Evolutionary conservation across 2,113 vertebrate species (phyloP).

Genomic region (Argyrosomus japonicus): DNA sequence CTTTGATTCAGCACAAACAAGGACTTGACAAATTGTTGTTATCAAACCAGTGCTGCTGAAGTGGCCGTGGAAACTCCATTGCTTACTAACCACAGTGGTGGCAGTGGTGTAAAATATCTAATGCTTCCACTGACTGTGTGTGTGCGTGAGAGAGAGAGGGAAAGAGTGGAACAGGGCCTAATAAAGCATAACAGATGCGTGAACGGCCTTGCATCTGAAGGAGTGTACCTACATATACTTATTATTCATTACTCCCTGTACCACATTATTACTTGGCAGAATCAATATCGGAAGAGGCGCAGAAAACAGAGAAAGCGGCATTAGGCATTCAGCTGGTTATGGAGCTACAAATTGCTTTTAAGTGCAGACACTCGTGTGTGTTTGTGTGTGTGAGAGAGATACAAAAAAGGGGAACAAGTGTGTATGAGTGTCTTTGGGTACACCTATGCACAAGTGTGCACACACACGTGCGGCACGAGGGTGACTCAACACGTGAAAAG

Average conservation of each 20-base stretch:
- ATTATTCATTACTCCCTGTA: constrained; percentile 79
- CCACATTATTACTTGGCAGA: constrained; percentile 79
- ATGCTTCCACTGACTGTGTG: constrained; percentile 53
- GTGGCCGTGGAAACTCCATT: constrained; percentile 32
- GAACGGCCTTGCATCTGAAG: constrained; percentile 60
- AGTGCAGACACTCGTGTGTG: constrained; percentile 45
- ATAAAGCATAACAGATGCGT: constrained; percentile 73
- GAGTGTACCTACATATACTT: constrained; percentile 75
- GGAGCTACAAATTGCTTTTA: constrained; percentile 74
- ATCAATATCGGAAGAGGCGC: constrained; percentile 73
- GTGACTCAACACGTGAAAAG: constrained; percentile 38
- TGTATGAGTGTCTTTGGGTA: constrained; percentile 17
- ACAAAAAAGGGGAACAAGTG: constrained; percentile 32
- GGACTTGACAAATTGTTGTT: constrained; percentile 70
- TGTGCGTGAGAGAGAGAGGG: background rate
- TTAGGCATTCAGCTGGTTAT: constrained; percentile 72
- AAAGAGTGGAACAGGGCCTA: constrained; percentile 51
- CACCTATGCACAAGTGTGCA: constrained; percentile 30
- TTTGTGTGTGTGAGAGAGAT: constrained; percentile 5
- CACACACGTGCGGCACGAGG: constrained; percentile 27
- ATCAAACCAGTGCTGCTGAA: constrained; percentile 49
- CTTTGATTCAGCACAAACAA: constrained; percentile 68
- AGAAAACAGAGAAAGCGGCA: constrained; percentile 63
- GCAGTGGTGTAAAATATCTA: constrained; percentile 54
- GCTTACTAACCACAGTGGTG: constrained; percentile 42